These are phyloP conservation scores for Arrhamphus sclerolepis DNA, from an alignment of 2,797 vertebrate genomes.

Conservation along the genomic window DNA sequence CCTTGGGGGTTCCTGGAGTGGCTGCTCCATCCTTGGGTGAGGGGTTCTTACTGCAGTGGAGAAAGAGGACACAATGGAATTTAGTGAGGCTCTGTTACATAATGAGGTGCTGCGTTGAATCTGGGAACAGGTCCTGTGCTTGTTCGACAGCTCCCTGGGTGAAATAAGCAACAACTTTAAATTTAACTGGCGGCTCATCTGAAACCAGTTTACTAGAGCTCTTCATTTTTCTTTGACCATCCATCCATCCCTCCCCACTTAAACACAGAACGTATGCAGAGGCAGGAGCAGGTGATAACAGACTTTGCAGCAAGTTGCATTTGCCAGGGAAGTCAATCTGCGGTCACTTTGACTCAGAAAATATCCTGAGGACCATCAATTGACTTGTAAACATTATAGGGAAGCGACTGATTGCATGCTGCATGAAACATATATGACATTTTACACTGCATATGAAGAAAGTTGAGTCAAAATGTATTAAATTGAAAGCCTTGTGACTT, in stretches of 20 bases:
- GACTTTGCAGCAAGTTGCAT: slow-evolving; percentile 89
- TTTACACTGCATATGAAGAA: slow-evolving; percentile 17
- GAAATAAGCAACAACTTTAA: slow-evolving; percentile 14
- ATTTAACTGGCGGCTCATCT: slow-evolving; percentile 13
- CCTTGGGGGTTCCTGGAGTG: slow-evolving; percentile 95
- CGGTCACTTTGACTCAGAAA: slow-evolving; percentile 83
- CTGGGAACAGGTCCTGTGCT: neutral
- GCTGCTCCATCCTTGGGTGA: slow-evolving; percentile 90
- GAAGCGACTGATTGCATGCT: neutral
- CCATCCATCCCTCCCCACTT: neutral
- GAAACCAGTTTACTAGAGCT: slow-evolving; percentile 8
- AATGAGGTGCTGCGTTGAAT: neutral
- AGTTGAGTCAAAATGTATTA: slow-evolving; percentile 12
- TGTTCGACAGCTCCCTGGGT: slow-evolving; percentile 1
- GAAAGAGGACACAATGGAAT: slow-evolving; percentile 45
- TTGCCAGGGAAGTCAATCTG: slow-evolving; percentile 86
- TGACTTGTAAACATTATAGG: slow-evolving; percentile 75
- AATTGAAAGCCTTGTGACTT: slow-evolving; percentile 5
- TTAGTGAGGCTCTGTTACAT: slow-evolving; percentile 3
- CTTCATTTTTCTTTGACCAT: neutral
- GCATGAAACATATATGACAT: slow-evolving; percentile 4
- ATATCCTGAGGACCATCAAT: slow-evolving; percentile 81
- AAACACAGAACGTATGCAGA: slow-evolving; percentile 25
- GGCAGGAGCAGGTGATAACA: slow-evolving; percentile 81
- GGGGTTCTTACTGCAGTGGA: slow-evolving; percentile 89